These are phyloP conservation scores for Caenorhabditis plicata DNA, from an alignment of 2,888 invertebrate genomes.

Conservation along the genomic window DNA sequence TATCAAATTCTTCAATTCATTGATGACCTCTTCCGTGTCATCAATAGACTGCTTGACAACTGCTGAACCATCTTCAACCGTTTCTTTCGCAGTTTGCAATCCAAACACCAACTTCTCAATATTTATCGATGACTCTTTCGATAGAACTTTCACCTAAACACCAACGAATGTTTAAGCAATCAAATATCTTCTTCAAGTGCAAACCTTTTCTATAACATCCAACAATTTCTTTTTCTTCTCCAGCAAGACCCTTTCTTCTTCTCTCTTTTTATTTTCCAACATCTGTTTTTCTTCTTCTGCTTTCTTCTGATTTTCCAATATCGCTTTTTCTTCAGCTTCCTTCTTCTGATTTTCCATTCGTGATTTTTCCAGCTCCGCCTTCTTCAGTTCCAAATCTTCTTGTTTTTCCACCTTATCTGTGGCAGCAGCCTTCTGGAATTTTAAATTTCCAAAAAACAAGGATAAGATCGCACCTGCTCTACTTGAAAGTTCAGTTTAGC, in stretches of 20 bases:
- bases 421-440: background rate
- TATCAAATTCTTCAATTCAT: slow-evolving; percentile 12
- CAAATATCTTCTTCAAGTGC: slow-evolving; percentile 1
- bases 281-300: background rate
- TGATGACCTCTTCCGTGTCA: slow-evolving; percentile 13
- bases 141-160: background rate
- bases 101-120: slow-evolving; percentile 3
- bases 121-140: background rate
- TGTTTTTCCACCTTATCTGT: background rate
- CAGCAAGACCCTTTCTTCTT: background rate
- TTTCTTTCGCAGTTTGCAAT: slow-evolving; percentile 10
- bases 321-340: background rate
- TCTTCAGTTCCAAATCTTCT: background rate
- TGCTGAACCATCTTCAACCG: slow-evolving; percentile 9
- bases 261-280: background rate
- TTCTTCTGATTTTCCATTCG: background rate
- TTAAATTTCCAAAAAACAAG: too few relatives aligned
- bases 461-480: too few relatives aligned
- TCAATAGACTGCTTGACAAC: slow-evolving; percentile 10
- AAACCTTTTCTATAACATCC: background rate
- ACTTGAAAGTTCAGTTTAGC: too few relatives aligned
- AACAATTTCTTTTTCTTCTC: slow-evolving; percentile 7
- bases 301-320: background rate
- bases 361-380: slow-evolving; percentile 1
- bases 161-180: too few relatives aligned